These are phyloP conservation scores for Chionis minor DNA, from an alignment of 2,113 vertebrate genomes.

Conservation along the genomic window DNA sequence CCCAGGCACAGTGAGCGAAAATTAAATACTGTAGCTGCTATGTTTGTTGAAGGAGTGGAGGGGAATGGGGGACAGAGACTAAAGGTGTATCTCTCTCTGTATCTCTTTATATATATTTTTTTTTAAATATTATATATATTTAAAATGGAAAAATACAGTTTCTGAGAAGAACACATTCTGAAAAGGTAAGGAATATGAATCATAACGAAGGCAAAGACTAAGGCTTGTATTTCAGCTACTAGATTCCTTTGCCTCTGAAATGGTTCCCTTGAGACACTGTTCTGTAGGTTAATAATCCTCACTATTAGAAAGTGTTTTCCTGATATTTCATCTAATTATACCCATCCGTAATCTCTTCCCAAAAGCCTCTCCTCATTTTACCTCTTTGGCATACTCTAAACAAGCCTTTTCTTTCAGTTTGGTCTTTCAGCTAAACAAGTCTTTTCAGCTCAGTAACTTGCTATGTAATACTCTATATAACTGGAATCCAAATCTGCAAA, in stretches of 20 bases:
- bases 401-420: slow-evolving; percentile 27
- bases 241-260: slow-evolving; percentile 8
- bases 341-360: slow-evolving; percentile 19
- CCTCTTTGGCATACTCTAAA: slow-evolving; percentile 37
- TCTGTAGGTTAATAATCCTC: slow-evolving; percentile 18
- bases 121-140: not conserved
- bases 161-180: not conserved
- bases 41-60: not conserved
- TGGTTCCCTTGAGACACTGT: not conserved
- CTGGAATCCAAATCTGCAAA: slow-evolving; percentile 24
- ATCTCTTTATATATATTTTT: not conserved
- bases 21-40: not conserved
- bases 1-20: not conserved
- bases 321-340: slow-evolving; percentile 47
- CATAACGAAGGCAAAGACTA: not conserved
- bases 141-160: not conserved
- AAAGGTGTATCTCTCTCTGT: not conserved
- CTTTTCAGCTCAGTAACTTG: slow-evolving; percentile 5
- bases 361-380: slow-evolving; percentile 44
- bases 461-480: slow-evolving; percentile 9
- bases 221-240: not conserved
- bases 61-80: accelerated
- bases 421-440: not conserved
- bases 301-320: slow-evolving; percentile 38
- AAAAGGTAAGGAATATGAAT: not conserved